phyloP scores from a whole-genome alignment of 2,797 vertebrate species.

The Enteromius anoplus region DNA sequence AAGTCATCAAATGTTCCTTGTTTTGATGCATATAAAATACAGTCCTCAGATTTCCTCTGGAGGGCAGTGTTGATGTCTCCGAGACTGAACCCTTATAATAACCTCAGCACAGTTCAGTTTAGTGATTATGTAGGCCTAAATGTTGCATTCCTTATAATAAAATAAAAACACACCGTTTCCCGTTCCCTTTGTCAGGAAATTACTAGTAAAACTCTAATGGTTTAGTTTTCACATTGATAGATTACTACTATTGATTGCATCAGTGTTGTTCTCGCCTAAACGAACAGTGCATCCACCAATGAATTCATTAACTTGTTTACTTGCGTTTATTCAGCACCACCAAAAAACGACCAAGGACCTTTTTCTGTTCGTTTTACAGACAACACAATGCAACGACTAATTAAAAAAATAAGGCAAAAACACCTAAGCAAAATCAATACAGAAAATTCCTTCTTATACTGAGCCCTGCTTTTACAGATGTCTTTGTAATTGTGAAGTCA shows the following conservation, averaged over 20 bases:
- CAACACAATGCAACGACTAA: neutral
- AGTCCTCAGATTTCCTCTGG: conserved; percentile 37
- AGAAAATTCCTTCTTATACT: neutral
- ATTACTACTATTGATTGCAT: neutral
- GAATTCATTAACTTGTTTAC: neutral
- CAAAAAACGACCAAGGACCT: neutral
- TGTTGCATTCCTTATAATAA: neutral
- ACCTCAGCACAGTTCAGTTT: neutral
- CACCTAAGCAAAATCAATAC: neutral
- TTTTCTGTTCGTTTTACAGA: neutral
- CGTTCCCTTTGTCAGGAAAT: neutral
- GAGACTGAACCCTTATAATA: neutral
- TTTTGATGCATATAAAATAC: neutral
- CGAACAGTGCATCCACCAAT: neutral
- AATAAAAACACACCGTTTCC: neutral
- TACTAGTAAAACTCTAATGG: neutral
- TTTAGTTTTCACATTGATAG: neutral
- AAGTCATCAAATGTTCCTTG: neutral
- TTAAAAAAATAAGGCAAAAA: neutral
- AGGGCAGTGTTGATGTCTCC: conserved; percentile 51
- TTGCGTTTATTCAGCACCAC: too few species aligned
- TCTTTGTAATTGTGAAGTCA: neutral
- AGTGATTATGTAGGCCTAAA: conserved; percentile 2
- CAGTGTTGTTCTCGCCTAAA: neutral
- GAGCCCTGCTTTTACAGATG: neutral